These are phyloP conservation scores for Catostylus mosaicus DNA, from an alignment of 30 jellyfish, hydroid and myxozoan genomes.

Conservation along the genomic window DNA sequence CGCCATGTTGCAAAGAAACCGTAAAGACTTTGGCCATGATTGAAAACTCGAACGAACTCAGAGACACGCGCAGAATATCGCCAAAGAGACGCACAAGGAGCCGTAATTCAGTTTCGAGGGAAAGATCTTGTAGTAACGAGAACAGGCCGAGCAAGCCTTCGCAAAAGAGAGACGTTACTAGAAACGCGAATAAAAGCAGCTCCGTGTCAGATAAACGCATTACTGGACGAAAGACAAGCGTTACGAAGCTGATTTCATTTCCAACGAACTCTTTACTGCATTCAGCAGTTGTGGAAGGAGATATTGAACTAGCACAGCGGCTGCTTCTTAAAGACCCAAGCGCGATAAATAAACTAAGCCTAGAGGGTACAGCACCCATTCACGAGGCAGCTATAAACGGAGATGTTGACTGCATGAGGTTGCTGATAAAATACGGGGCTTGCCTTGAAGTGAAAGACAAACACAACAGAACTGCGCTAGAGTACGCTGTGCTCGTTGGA, in stretches of 20 bases:
- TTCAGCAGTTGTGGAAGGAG: slow-evolving; percentile 77
- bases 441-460: slow-evolving; percentile 54
- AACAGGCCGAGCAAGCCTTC: background rate
- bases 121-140: slow-evolving; percentile 17
- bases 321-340: slow-evolving; percentile 55
- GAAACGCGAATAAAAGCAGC: background rate
- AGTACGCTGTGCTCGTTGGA: slow-evolving; percentile 85
- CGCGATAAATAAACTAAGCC: slow-evolving; percentile 59
- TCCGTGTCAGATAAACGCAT: background rate
- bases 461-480: slow-evolving; percentile 56
- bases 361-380: slow-evolving; percentile 86
- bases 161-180: background rate
- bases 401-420: slow-evolving; percentile 35
- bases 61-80: background rate
- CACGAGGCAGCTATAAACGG: slow-evolving; percentile 91
- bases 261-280: slow-evolving; percentile 80
- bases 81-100: slow-evolving; percentile 6
- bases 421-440: slow-evolving; percentile 77
- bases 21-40: background rate
- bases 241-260: slow-evolving; percentile 35
- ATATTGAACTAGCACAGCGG: slow-evolving; percentile 54
- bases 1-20: slow-evolving; percentile 12
- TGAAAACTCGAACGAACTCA: background rate
- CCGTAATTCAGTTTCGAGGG: background rate
- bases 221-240: slow-evolving; percentile 7